Evolutionary conservation across 92 coral and sea anemone species (phyloP), one percentile per base, ranked within the genome.

Genomic region (Porites cylindrica): DNA sequence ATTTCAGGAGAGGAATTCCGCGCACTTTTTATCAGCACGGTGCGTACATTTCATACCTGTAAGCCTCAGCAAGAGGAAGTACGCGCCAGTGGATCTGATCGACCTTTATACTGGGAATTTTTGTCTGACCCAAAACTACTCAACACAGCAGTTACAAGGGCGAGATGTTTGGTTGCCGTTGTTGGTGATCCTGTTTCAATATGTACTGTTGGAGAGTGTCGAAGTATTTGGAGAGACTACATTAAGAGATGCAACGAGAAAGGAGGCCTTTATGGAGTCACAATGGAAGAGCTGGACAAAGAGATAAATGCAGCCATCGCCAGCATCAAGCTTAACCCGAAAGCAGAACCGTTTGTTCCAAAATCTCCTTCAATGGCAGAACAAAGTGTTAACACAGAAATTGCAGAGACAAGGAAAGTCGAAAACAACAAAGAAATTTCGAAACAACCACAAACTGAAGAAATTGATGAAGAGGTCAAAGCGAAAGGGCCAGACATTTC

Each of bases 101-200:
- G 54, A 60, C 51, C 58, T 17, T 62, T 43, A 6, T 86, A 79
- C 77, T 19, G 77, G 53, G 81, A 82, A 53, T 82, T 90, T 81
- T 47, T 92, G 51, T 85, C 91, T 14, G 92, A 82, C 29, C 79
- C 93, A 6, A 78, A 78, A 43, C 89, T 94, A 26, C 88, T 94
- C 14, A 94, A 94, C 82, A 94, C 96, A 2, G 96, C 96, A 20
- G 59, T 94, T 38, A 94, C 96, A 21, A 87, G 96, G 96, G 96
- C 96, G 18, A 86, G 86, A 90, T 94, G 93, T 29, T 77, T 94
- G 20, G 68, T 94, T 10, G 96, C 93, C 2, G 93, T 94, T 7
- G 90, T 94, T 11, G 96, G 96, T 16, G 96, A 94, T 66, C 94
- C 96, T 7, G 43, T 94, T 58, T 91, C 96, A 23, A 72, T 94